These are phyloP conservation scores for Syngnathoides biaculeatus DNA, from an alignment of 2,113 vertebrate species.

Conservation along the genomic window DNA sequence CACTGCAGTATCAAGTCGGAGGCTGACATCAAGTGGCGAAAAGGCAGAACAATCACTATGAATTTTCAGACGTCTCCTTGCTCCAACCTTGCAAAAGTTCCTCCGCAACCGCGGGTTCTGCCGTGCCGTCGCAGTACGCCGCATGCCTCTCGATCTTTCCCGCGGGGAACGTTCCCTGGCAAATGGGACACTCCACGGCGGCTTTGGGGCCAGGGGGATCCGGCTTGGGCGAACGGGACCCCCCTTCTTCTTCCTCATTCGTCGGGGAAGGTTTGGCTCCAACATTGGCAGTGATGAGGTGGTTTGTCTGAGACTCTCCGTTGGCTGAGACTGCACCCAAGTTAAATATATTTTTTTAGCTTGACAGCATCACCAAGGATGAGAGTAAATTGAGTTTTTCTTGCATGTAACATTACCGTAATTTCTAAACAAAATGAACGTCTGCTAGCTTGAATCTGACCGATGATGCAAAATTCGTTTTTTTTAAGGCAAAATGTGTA, in stretches of 20 bases:
- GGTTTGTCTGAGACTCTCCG: background rate
- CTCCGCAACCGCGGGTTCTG: background rate
- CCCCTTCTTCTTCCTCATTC: background rate
- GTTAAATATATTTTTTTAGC: background rate
- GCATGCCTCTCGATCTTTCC: conserved; percentile 83
- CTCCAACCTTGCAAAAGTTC: conserved; percentile 21
- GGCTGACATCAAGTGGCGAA: conserved; percentile 6
- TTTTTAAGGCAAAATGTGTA: background rate
- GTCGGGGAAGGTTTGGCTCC: background rate
- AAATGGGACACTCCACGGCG: conserved; percentile 81
- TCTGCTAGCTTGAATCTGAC: background rate
- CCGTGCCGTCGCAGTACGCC: conserved; percentile 80
- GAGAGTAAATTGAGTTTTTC: too few species aligned
- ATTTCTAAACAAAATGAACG: background rate
- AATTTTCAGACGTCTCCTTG: background rate
- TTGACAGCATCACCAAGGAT: background rate
- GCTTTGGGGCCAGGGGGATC: background rate
- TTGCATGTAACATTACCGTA: too few species aligned
- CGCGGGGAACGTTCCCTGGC: conserved; percentile 74
- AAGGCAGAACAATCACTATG: background rate
- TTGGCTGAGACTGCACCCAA: conserved; percentile 13
- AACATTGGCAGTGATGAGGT: background rate
- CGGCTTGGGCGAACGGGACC: conserved; percentile 4
- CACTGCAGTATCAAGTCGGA: conserved; percentile 18
- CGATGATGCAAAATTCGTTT: background rate